These are phyloP conservation scores for Drosophila biarmipes DNA, from an alignment of 1,140 invertebrate species.

Conservation along the genomic window DNA sequence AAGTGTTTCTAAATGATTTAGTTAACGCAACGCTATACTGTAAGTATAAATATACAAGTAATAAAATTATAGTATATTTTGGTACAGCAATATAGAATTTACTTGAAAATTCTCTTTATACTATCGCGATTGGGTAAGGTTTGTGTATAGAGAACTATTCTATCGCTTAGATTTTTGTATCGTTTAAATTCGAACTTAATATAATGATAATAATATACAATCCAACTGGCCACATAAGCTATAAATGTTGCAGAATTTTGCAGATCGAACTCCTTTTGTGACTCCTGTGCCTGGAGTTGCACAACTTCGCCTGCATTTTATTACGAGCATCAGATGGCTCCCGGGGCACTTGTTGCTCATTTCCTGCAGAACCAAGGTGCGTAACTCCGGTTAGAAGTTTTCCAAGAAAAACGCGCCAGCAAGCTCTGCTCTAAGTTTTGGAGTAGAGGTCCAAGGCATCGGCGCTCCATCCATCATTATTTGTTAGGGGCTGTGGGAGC, in stretches of 20 bases:
- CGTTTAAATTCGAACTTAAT: not conserved
- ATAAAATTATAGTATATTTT: too few relatives aligned
- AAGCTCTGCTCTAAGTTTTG: constrained; percentile 4
- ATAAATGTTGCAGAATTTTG: not conserved
- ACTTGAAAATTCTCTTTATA: too few relatives aligned
- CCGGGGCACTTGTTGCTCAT: constrained; percentile 30
- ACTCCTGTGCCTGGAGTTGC: not conserved
- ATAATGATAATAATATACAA: not conserved
- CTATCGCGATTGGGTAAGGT: too few relatives aligned
- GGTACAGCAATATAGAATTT: too few relatives aligned
- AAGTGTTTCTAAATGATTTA: too few relatives aligned
- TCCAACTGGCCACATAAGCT: not conserved
- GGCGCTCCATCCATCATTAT: constrained; percentile 61
- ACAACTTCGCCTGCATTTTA: constrained; percentile 11
- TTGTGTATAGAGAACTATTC: too few relatives aligned
- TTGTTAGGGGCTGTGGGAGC: constrained; percentile 13
- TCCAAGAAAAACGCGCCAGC: constrained; percentile 14
- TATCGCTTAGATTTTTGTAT: too few relatives aligned
- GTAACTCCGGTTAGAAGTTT: constrained; percentile 37
- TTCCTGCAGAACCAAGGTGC: constrained; percentile 11
- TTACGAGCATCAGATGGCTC: constrained; percentile 19
- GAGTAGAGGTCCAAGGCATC: constrained; percentile 11
- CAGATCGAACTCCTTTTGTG: not conserved
- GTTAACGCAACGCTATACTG: too few relatives aligned
- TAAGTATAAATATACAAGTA: too few relatives aligned